Percentiles rank a stretch among this genome's conserved stretches.
These are phyloP conservation scores for Cydia pomonella DNA, from an alignment of 1,140 invertebrate genomes.

Conservation along the genomic window DNA sequence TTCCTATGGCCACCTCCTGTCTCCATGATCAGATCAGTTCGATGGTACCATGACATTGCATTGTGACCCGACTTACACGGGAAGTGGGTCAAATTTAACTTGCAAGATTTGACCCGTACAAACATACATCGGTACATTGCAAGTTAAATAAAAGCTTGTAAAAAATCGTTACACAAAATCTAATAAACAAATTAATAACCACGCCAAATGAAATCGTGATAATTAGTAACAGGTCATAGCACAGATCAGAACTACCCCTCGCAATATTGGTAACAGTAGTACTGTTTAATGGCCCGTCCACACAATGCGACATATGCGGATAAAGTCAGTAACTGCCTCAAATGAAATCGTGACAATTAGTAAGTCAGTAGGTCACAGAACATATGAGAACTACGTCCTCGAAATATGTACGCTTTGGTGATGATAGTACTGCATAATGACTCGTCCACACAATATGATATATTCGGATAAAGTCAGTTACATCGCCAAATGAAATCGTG, in stretches of 20 bases:
- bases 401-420: not conserved
- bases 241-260: not conserved
- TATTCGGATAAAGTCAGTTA: not conserved
- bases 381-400: not conserved
- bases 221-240: constrained; percentile 1
- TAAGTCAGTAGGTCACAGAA: not conserved
- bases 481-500: not conserved
- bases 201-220: not conserved
- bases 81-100: too few relatives aligned
- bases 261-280: not conserved
- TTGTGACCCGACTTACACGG: too few relatives aligned
- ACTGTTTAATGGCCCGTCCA: not conserved
- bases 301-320: not conserved
- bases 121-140: too few relatives aligned
- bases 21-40: too few relatives aligned
- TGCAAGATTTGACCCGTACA: too few relatives aligned
- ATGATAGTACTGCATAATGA: not conserved
- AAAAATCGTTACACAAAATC: not conserved
- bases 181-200: not conserved
- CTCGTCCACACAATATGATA: not conserved
- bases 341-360: constrained; percentile 1
- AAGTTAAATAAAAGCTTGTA: too few relatives aligned
- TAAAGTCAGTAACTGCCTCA: not conserved
- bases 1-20: too few relatives aligned
- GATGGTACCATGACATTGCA: too few relatives aligned